Evolutionary conservation across 2,113 vertebrate genomes (phyloP).

Genomic region (Xiphophorus maculatus): DNA sequence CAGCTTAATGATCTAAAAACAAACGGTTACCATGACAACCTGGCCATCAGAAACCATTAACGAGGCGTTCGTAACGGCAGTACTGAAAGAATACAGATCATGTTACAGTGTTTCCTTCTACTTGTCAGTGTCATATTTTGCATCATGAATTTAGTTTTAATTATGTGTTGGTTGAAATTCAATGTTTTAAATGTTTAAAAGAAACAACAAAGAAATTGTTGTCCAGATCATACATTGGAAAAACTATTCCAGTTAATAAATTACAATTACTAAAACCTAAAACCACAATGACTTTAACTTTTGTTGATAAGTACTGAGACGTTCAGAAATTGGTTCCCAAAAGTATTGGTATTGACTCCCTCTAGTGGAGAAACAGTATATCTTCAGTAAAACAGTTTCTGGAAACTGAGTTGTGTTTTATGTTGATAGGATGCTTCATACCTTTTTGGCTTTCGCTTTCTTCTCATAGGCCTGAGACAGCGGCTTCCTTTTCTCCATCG

Average conservation of each 20-base stretch:
- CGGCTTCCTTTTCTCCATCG: conserved; percentile 90
- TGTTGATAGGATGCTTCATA: conserved; percentile 17
- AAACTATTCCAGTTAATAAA: background rate
- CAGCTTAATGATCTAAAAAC: conserved; percentile 89
- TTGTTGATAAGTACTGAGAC: background rate
- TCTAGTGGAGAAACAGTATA: conserved; percentile 40
- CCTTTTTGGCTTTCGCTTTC: conserved; percentile 91
- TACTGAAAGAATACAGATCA: conserved; percentile 11
- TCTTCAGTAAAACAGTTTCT: background rate
- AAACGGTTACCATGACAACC: conserved; percentile 48
- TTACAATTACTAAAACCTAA: background rate
- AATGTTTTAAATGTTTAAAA: background rate
- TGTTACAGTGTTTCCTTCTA: background rate
- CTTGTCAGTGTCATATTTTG: background rate
- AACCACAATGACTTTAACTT: background rate
- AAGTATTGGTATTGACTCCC: conserved; percentile 16
- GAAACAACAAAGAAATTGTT: background rate
- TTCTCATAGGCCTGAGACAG: conserved; percentile 90
- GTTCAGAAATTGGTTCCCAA: background rate
- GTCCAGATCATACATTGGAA: background rate
- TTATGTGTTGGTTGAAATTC: background rate
- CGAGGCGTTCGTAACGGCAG: conserved; percentile 2
- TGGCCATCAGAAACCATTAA: conserved; percentile 41
- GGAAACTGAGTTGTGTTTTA: background rate
- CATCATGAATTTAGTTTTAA: background rate